Percentiles rank a stretch among this genome's conserved stretches.
These are phyloP conservation scores for Lithophane ornitopus DNA, from an alignment of 2,888 invertebrate genomes.

Conservation along the genomic window DNA sequence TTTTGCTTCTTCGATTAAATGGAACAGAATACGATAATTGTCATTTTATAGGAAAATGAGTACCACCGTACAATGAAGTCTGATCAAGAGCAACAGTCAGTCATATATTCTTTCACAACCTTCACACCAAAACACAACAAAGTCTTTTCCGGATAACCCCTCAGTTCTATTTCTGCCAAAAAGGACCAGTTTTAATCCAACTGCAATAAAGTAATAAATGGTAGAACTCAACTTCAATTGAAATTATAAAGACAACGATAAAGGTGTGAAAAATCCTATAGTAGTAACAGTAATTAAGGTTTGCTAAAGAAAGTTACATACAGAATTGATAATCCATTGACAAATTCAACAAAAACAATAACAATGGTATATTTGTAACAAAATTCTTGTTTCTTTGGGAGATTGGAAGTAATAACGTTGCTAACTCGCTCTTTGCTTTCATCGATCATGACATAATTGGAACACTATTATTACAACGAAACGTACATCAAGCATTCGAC, in stretches of 20 bases:
- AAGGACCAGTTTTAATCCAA: neutral
- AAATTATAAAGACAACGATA: constrained; percentile 1
- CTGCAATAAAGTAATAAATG: neutral
- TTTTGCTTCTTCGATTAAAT: neutral
- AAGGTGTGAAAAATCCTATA: constrained; percentile 33
- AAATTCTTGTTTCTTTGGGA: constrained; percentile 54
- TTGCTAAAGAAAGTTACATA: constrained; percentile 45
- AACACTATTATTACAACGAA: constrained; percentile 41
- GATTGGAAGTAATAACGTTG: constrained; percentile 43
- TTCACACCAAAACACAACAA: neutral
- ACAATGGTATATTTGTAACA: constrained; percentile 64
- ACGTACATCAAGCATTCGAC: constrained; percentile 31
- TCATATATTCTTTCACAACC: neutral
- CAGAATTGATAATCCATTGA: constrained; percentile 50
- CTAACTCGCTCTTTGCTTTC: constrained; percentile 45
- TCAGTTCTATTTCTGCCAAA: neutral
- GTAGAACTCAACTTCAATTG: neutral
- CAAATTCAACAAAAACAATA: constrained; percentile 57
- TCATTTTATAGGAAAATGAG: neutral
- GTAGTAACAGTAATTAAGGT: constrained; percentile 22
- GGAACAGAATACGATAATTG: neutral
- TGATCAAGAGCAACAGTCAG: neutral
- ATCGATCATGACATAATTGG: constrained; percentile 53
- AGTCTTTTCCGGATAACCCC: neutral
- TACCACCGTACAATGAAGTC: neutral